Evolutionary conservation across 2,113 vertebrate genomes (phyloP), one percentile per base, ranked within the genome.

Genomic region (Pluvialis apricaria): DNA sequence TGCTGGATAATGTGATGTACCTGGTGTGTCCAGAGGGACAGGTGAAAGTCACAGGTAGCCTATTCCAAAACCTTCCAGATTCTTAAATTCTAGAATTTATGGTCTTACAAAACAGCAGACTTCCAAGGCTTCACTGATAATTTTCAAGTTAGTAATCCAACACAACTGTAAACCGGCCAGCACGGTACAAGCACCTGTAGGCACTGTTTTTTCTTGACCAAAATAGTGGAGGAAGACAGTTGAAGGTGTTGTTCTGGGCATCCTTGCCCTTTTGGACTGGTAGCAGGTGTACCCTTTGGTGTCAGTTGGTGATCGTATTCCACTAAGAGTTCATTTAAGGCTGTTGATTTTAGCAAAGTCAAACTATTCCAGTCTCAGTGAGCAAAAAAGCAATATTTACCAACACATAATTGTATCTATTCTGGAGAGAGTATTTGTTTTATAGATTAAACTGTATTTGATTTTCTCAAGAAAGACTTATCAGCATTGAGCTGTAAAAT

Each of bases 291-390:
- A 32, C 24, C 15, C 29, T 54, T 49, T 45, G 54, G 29, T 78
- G 60, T 82, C 47, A 29, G 6, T 6, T 75, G 76, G 51, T 62
- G 64, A 54, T 66, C 3, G 6, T 24, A 7, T 87, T 76, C 24
- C 64, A 40, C 40, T 66, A 75, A 25, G 80, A 70, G 51, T 86
- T 92, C 31, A 28, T 68, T 78, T 71, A 57, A 85, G 66, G 57
- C 45, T 94, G 72, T 85, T 70, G 80, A 21, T 66, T 95, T 96
- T 88, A 77, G 81, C 75, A 62, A 91, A 95, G 83, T 94, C 77
- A 65, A 68, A 71, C 32, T 86, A 5, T 65, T 85, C 54, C 21
- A 21, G 58, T 36, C 49, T 77, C 49, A 28, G 79, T 32, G 40
- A 91, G 52, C 47, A 83, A 58, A 93, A 47, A 2, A 40, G 64